These are phyloP conservation scores for Grammomys dolichurus DNA, from an alignment of 2,113 vertebrate genomes.

Conservation along the genomic window DNA sequence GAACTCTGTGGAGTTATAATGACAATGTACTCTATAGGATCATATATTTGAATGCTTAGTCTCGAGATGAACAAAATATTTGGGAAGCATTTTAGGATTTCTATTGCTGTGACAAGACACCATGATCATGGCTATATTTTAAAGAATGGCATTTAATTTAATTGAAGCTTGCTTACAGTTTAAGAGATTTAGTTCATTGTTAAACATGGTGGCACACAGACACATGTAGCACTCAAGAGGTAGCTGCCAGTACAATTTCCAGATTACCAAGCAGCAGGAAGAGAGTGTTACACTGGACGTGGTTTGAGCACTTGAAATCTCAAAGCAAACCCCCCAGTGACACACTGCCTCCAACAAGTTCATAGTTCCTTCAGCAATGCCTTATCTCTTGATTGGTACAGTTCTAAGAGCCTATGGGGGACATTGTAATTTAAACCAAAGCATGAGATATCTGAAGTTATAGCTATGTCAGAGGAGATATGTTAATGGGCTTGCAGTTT, in stretches of 20 bases:
- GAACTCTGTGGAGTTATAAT: neutral
- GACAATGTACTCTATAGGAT: neutral
- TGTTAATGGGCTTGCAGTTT: neutral
- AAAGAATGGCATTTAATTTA: neutral
- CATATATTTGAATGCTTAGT: neutral
- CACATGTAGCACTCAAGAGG: neutral
- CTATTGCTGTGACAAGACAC: neutral
- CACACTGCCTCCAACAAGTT: neutral
- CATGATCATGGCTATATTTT: neutral
- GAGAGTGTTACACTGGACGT: neutral
- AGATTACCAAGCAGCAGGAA: neutral
- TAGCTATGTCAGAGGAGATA: neutral
- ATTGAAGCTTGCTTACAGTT: neutral
- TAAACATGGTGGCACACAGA: neutral
- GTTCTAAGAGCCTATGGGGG: neutral
- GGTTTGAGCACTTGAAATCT: neutral
- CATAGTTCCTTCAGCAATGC: neutral
- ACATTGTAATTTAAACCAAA: neutral
- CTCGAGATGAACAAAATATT: neutral
- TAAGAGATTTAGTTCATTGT: neutral
- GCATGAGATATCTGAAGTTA: neutral
- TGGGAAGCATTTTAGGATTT: neutral
- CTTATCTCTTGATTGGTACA: neutral
- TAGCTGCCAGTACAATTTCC: neutral
- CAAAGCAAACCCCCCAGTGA: neutral